These are phyloP conservation scores for Bambusicola thoracicus DNA, from an alignment of 2,113 vertebrate species.

Conservation along the genomic window DNA sequence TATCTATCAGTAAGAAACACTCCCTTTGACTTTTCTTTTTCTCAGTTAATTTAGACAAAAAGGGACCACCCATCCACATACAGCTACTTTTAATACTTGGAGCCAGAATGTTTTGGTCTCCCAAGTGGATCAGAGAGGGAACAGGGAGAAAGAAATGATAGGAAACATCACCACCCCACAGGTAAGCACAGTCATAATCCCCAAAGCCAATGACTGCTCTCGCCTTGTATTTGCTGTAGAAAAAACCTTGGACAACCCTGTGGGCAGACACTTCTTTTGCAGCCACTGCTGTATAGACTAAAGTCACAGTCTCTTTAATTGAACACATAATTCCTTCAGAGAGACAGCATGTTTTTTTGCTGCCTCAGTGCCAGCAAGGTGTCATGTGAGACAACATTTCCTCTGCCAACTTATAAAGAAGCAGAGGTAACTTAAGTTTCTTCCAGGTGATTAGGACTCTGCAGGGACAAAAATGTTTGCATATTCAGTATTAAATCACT, in stretches of 20 bases:
- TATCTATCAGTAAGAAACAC: conserved; percentile 88
- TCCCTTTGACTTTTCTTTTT: background rate
- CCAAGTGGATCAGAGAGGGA: background rate
- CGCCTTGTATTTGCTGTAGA: background rate
- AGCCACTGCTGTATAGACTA: background rate
- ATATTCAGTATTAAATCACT: background rate
- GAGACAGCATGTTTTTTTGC: background rate
- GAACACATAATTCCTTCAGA: background rate
- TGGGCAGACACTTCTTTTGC: background rate
- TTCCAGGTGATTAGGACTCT: background rate
- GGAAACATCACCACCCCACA: background rate
- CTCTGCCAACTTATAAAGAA: background rate
- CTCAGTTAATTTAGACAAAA: background rate
- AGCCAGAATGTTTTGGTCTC: background rate
- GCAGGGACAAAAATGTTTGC: background rate
- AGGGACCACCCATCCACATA: background rate
- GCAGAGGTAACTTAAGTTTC: background rate
- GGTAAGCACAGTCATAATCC: background rate
- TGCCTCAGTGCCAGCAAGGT: background rate
- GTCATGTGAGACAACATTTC: background rate
- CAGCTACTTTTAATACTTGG: background rate
- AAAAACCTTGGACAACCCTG: background rate
- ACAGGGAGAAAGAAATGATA: background rate
- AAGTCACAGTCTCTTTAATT: background rate
- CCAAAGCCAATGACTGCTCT: background rate